Evolutionary conservation across 2,113 vertebrate genomes (phyloP), one percentile per base, ranked within the genome.

Genomic region (Empidonax traillii): DNA sequence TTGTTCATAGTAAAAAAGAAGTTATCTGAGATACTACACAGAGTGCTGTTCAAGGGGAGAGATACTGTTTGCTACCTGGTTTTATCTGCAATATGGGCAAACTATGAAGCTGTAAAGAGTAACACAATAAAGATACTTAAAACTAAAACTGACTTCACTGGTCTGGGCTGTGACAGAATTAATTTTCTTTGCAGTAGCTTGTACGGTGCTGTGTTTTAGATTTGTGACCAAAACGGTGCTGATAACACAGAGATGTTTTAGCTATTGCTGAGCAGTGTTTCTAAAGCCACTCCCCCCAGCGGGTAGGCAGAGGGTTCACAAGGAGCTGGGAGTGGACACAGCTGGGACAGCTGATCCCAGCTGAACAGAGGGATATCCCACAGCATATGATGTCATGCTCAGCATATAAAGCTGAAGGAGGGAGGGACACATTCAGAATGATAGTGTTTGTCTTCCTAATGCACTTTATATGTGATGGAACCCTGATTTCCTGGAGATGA

Each of bases 381-480:
- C 6, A 47, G 8, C 11, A 47, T 47, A 9, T n/a, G 16, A 47
- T 19, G 12, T 67, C 33, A 58, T 22, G 24, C 10, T 44, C 41
- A 44, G 13, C 39, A n/a, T n/a, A 8, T 44, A 71, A 53, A 31
- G 4, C 10, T 14, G 18, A 4, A 7, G 33, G 10, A 65, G 43
- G 23, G 19, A 59, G 25, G 28, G 12, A 10, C 9, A 39, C 2
- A 2, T 39, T n/a, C 4, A 1, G 27, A 52, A 20, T 14, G 24
- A 44, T 39, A 15, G 6, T 1, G 0, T 52, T 65, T 78, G 28
- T 66, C 13, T 39, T 44, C 28, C 23, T 9, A 73, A 53, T 31
- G 18, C 11, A 10, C 8, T 37, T 44, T 33, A 11, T 0, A 0
- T 2, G 1, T 52, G 22, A 39, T 11, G 37, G 28, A 46, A 4